A percentile compares a stretch with the other conserved stretches of the same genome.
These are phyloP conservation scores for Avahi laniger DNA, from an alignment of 2,797 vertebrate genomes.

Conservation along the genomic window DNA sequence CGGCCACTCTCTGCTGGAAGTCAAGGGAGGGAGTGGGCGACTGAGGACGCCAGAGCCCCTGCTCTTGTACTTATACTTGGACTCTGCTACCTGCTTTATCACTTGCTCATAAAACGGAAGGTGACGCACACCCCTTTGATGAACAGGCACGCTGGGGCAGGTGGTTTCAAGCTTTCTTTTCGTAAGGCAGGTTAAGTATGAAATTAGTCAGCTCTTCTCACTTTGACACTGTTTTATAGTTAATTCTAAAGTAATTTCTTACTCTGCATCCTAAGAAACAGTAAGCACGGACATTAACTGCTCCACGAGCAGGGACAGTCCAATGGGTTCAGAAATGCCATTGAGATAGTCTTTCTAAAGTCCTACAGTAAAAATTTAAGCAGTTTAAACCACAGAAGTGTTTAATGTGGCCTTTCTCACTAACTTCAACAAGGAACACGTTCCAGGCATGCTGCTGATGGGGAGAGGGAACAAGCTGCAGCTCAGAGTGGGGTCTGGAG, in stretches of 20 bases:
- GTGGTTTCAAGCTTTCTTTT: neutral
- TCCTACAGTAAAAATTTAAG: neutral
- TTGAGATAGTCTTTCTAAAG: too few species aligned
- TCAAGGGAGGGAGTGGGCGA: neutral
- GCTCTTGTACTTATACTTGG: neutral
- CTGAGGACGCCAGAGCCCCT: neutral
- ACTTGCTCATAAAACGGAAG: neutral
- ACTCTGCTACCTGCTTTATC: neutral
- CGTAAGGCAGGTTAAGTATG: neutral
- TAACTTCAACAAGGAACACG: too few species aligned
- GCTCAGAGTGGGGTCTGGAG: neutral
- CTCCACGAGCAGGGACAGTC: accelerated
- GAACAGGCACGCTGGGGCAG: neutral
- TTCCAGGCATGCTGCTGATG: neutral
- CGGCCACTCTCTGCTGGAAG: too few species aligned
- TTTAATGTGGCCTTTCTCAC: neutral
- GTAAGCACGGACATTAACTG: accelerated
- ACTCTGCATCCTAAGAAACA: neutral
- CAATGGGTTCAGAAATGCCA: neutral
- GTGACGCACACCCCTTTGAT: accelerated
- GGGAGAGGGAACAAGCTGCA: too few species aligned
- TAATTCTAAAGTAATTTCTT: neutral
- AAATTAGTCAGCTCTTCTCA: neutral
- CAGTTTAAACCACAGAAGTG: neutral
- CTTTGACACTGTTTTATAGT: neutral